These are phyloP conservation scores for Emydura subglobosa DNA, from an alignment of 2,113 vertebrate species.

Conservation along the genomic window DNA sequence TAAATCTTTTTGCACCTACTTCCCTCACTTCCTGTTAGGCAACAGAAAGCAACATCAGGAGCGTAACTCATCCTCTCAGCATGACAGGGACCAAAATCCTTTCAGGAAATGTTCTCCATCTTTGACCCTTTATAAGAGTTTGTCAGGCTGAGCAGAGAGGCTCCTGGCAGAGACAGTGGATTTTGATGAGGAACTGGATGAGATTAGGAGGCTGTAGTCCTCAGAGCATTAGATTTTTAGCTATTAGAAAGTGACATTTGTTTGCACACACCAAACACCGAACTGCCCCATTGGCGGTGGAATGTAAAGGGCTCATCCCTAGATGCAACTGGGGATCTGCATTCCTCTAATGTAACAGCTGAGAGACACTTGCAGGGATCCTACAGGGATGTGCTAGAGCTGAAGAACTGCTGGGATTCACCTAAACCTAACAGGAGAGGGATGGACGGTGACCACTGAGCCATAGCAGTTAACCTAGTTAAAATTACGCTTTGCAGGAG, in stretches of 20 bases:
- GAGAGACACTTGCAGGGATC: neutral
- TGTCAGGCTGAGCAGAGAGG: neutral
- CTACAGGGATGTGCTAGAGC: neutral
- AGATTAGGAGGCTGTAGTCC: accelerated
- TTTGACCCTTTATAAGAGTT: no score
- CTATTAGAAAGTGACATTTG: neutral
- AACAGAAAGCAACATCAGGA: neutral
- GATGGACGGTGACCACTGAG: accelerated
- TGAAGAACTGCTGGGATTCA: neutral
- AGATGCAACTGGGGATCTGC: neutral
- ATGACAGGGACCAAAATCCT: accelerated
- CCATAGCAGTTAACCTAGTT: neutral
- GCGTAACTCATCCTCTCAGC: neutral
- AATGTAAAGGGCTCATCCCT: neutral
- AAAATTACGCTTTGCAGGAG: accelerated
- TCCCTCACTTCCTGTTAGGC: neutral
- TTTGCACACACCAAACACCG: neutral
- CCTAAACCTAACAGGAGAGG: no score
- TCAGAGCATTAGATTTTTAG: neutral
- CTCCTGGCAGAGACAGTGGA: neutral
- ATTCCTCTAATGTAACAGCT: neutral
- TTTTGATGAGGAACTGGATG: neutral
- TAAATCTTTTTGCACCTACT: conserved; percentile 60
- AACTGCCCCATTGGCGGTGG: neutral
- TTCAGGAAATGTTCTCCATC: accelerated